Evolutionary conservation across 2,113 vertebrate genomes (phyloP), one percentile per base, ranked within the genome.

Genomic region (Toxostoma redivivum): DNA sequence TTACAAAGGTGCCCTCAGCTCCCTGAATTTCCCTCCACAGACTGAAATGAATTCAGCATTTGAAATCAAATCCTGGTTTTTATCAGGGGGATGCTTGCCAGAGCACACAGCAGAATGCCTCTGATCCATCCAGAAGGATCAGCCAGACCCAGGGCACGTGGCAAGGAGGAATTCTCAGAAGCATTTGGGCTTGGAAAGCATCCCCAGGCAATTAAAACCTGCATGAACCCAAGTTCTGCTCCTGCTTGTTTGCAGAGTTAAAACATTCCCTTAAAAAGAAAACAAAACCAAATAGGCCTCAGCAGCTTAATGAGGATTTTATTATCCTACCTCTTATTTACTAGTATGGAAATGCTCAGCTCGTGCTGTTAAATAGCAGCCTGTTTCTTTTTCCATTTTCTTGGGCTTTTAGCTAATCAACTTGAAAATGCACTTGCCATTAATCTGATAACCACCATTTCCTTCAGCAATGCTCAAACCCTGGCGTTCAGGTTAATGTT

Each of bases 311-410:
- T 94, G 80, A 86, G 54, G 53, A 69, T 92, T 90, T 95, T 87
- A 88, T 90, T 88, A 86, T 74, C 58, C 64, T 86, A 66, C 57
- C 70, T 95, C 84, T 94, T 95, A 93, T 85, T 96, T 97, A 97
- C 89, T 74, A 74, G 48, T 81, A 60, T 56, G 80, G 77, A 95
- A 96, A 95, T 73, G 47, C 81, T 88, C 78, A 37, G 65, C 61
- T 73, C 91, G 48, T 90, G 86, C 89, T 80, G 25, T 38, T 72
- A 89, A 82, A 82, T 51, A 95, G n/a, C 44, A 65, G 61, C 33
- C 78, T 74, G 31, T 30, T 87, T 53, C 80, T 60, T 85, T 88
- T 93, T 18, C 78, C 57, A 60, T 62, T 78, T 94, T 82, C 79
- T 83, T 56, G 48, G 54, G 23, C 83, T 88, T 92, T 95, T 79